Conservation (phyloP, 2,888 invertebrate genomes). For the Drosophila cracens region DNA sequence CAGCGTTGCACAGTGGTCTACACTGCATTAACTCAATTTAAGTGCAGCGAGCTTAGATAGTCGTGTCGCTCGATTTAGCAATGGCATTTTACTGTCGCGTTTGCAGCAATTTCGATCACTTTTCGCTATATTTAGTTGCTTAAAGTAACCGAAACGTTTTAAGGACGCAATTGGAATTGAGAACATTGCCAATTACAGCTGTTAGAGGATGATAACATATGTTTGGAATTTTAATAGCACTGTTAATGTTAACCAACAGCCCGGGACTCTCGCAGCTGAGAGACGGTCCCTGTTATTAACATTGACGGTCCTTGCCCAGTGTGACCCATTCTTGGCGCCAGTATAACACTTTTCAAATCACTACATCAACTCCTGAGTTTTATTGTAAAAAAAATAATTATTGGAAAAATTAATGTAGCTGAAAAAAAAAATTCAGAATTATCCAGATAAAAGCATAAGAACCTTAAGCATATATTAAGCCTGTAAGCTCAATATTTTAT, state of each 20-base stretch:
- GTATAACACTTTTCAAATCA: conserved; percentile 51
- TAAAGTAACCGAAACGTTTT: background rate
- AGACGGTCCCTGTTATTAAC: background rate
- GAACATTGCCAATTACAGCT: conserved; percentile 43
- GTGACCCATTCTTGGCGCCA: conserved; percentile 45
- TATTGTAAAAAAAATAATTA: background rate
- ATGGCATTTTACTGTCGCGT: background rate
- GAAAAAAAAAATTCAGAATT: background rate
- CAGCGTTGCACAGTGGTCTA: conserved; percentile 46
- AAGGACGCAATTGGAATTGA: conserved; percentile 16
- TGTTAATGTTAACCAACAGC: conserved; percentile 40
- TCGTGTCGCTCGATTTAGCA: background rate
- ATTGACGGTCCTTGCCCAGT: conserved; percentile 31
- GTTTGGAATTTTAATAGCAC: conserved; percentile 15
- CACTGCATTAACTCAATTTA: conserved; percentile 2
- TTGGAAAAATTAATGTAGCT: background rate
- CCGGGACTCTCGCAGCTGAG: conserved; percentile 16
- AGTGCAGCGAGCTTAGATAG: background rate
- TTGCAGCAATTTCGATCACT: background rate
- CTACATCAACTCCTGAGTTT: too few species aligned
- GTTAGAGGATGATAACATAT: conserved; percentile 45
- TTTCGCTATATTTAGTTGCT: background rate
- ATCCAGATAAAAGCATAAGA: background rate
- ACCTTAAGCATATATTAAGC: background rate
- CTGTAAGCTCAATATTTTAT: background rate